Evolutionary conservation across 2,113 vertebrate species (phyloP).

Genomic region (Cyprinodon brontotheroides): DNA sequence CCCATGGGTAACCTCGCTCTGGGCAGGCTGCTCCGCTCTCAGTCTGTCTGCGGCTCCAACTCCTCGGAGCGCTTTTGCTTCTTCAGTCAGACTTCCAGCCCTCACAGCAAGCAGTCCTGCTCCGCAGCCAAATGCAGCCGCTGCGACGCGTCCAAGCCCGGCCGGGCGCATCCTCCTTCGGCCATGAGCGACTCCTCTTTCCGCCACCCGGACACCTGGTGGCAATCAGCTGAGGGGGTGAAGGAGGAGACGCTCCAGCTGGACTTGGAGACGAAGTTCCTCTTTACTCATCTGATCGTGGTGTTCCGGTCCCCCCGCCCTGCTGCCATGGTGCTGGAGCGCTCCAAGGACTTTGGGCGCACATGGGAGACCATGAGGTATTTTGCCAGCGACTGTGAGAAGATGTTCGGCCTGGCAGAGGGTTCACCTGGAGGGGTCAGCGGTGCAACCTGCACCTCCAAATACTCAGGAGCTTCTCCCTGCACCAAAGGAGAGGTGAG

Average conservation of each 20-base stretch:
- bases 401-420: slow-evolving; percentile 85
- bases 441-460: slow-evolving; percentile 58
- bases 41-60: slow-evolving; percentile 81
- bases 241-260: slow-evolving; percentile 85
- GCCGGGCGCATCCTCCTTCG: slow-evolving; percentile 83
- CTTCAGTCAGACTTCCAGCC: slow-evolving; percentile 62
- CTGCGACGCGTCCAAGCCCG: slow-evolving; percentile 74
- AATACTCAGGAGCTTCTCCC: slow-evolving; percentile 69
- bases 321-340: slow-evolving; percentile 90
- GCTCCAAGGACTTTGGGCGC: slow-evolving; percentile 89
- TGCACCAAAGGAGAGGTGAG: slow-evolving; percentile 70
- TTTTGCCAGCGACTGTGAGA: slow-evolving; percentile 87
- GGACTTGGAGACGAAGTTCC: slow-evolving; percentile 90
- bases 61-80: slow-evolving; percentile 81
- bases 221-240: slow-evolving; percentile 87
- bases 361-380: slow-evolving; percentile 90
- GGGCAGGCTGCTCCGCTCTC: slow-evolving; percentile 81
- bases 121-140: slow-evolving; percentile 72
- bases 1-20: slow-evolving; percentile 88
- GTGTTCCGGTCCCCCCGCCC: slow-evolving; percentile 94
- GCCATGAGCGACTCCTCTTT: slow-evolving; percentile 95
- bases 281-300: slow-evolving; percentile 94
- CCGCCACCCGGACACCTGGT: slow-evolving; percentile 90
- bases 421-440: slow-evolving; percentile 55
- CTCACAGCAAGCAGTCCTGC: slow-evolving; percentile 71